Base-by-base conservation (phyloP, 53 echinoderm and acorn worm species). In the Patiria pectinifera region DNA sequence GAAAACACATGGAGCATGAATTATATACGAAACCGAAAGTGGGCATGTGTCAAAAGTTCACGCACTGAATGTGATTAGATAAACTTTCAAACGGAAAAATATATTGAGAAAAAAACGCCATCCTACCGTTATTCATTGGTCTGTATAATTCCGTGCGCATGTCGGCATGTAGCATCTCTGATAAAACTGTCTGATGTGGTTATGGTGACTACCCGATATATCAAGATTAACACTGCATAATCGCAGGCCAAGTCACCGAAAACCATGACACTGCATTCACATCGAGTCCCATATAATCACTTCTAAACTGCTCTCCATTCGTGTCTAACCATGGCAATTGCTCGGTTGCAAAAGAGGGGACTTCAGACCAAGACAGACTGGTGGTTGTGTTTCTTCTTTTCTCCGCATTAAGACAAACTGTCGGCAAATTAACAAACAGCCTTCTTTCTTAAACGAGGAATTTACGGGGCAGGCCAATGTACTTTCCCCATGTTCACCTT, bases 221-320 rank as follows among this genome's bases (percentile, higher is more conserved):
- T 78, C 12, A 45, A 46, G 79, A 78, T 46, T 45, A 78, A 78
- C 79, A 78, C 79, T 78, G 79, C 79, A 78, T 45, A 78, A 78
- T 78, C 24, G 46, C 12, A 13, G 24, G 14, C 4, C 79, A 78
- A 78, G 66, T 74, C 74, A 23, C 74, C 74, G 22, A 8, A 24
- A n/a, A 23, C 24, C 74, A 4, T 23, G 74, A 0, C 74, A 10
- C 22, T 23, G 74, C 74, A 74, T 74, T 74, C 66, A 3, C 15
- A 15, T 66, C 66, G 4, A 0, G 74, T 74, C 74, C 21, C 1
- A 24, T 21, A 74, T 23, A 23, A 18, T 18, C 74, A 24, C 22
- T 74, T 74, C 74, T 74, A 10, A 74, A 74, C 53, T 74, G 74
- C 66, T 66, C 66, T 66, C 66, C 19, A n/a, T 74, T 21, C 24